phyloP scores from a whole-genome alignment of 2,113 vertebrate species.

The Sitta europaea region DNA sequence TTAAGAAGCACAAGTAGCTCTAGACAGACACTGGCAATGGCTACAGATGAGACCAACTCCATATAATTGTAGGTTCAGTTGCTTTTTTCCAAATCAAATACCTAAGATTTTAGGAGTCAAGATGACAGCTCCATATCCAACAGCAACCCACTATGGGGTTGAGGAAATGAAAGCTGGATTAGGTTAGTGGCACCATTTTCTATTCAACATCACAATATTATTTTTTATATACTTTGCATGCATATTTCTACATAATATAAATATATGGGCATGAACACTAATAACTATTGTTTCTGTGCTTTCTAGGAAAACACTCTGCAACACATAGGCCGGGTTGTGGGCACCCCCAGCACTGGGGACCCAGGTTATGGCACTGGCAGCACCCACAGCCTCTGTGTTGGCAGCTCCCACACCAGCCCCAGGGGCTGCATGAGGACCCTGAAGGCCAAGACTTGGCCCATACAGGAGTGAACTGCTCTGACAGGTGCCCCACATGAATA shows the following conservation, averaged over 20 bases:
- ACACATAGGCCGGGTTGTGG: background rate
- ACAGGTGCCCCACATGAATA: background rate
- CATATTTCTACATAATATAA: background rate
- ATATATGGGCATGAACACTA: background rate
- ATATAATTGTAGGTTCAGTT: background rate
- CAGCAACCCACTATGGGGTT: background rate
- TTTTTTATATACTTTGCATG: rapidly evolving
- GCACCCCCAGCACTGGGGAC: background rate
- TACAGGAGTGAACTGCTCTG: background rate
- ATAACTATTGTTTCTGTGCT: background rate
- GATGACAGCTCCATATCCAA: background rate
- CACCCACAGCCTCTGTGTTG: background rate
- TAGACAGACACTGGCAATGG: background rate
- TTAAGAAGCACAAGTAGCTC: background rate
- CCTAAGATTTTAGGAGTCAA: background rate
- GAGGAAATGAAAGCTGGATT: background rate
- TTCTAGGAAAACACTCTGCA: background rate
- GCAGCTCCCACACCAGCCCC: background rate
- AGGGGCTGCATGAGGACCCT: background rate
- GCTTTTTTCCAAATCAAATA: background rate
- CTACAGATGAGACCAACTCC: background rate
- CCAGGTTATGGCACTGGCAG: background rate
- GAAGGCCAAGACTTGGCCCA: background rate
- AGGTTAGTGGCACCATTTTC: background rate
- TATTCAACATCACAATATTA: background rate